Evolutionary conservation across 2,113 vertebrate species (phyloP).

Genomic region (Seriola rivoliana): DNA sequence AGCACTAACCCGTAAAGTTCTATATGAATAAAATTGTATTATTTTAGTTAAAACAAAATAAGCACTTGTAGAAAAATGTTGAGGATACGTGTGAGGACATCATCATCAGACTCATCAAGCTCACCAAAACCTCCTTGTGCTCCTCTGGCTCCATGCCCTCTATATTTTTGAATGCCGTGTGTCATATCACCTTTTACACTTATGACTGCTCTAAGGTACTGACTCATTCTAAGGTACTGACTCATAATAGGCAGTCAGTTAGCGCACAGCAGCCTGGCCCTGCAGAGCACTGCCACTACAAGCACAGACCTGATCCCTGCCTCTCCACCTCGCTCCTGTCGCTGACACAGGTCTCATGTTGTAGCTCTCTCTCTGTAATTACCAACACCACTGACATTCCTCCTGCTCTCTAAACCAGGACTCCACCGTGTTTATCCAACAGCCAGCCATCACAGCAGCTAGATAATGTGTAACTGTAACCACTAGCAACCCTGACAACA

Average conservation of each 20-base stretch:
- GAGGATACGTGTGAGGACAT: neutral
- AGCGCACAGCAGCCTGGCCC: neutral
- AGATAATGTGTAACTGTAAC: constrained; percentile 78
- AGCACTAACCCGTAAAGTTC: neutral
- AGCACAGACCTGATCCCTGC: constrained; percentile 68
- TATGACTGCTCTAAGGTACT: neutral
- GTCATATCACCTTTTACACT: constrained; percentile 17
- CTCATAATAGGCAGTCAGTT: constrained; percentile 1
- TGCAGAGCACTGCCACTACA: constrained; percentile 34
- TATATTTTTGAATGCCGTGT: neutral
- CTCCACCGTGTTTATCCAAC: constrained; percentile 78
- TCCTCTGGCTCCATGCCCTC: neutral
- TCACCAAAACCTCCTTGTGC: neutral
- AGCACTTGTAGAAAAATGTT: neutral
- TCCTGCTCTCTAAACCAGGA: constrained; percentile 70
- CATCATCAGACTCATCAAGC: neutral
- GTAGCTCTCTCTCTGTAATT: constrained; percentile 78
- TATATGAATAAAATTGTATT: neutral
- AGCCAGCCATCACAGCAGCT: constrained; percentile 68
- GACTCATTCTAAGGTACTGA: constrained; percentile 32
- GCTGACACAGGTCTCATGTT: constrained; percentile 56
- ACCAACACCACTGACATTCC: constrained; percentile 76
- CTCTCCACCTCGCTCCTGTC: constrained; percentile 44
- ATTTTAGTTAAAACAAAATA: neutral
- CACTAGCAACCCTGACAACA: constrained; percentile 75